phyloP scores from a whole-genome alignment of 2,888 invertebrate genomes.

The Camptogramma bilineatum region DNA sequence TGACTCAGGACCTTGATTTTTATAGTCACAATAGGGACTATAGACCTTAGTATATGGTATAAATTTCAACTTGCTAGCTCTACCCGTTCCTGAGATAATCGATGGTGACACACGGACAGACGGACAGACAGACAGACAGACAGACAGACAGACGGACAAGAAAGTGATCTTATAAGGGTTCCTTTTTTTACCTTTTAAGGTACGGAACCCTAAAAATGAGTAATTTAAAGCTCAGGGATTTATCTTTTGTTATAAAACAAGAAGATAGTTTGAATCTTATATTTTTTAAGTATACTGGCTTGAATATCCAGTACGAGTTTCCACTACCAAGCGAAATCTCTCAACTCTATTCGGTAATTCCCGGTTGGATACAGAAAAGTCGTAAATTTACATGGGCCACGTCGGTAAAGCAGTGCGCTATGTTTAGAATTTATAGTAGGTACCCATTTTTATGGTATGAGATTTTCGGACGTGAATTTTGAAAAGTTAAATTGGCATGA shows the following conservation, averaged over 20 bases:
- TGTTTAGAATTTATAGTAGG: conserved; percentile 69
- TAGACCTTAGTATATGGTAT: too few relatives aligned
- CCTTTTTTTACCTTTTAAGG: too few relatives aligned
- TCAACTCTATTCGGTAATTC: conserved; percentile 72
- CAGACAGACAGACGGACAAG: too few relatives aligned
- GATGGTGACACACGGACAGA: too few relatives aligned
- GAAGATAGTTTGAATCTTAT: neutral
- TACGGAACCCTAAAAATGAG: too few relatives aligned
- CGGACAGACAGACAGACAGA: too few relatives aligned
- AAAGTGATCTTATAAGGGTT: too few relatives aligned
- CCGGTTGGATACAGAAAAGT: conserved; percentile 77
- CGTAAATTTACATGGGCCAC: conserved; percentile 76
- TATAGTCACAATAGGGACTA: too few relatives aligned
- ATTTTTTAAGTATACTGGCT: conserved; percentile 38
- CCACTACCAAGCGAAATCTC: conserved; percentile 70
- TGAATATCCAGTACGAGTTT: conserved; percentile 60
- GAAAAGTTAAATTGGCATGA: conserved; percentile 74
- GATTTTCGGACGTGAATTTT: conserved; percentile 75
- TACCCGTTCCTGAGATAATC: too few relatives aligned
- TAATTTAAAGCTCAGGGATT: neutral
- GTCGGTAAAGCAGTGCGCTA: conserved; percentile 67
- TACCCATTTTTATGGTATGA: conserved; percentile 69
- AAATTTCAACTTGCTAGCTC: too few relatives aligned
- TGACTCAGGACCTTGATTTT: too few relatives aligned
- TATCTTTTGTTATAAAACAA: neutral